Evolutionary conservation across 2,113 vertebrate species (phyloP), one percentile per base, ranked within the genome.

Genomic region (Hemibagrus wyckioides): DNA sequence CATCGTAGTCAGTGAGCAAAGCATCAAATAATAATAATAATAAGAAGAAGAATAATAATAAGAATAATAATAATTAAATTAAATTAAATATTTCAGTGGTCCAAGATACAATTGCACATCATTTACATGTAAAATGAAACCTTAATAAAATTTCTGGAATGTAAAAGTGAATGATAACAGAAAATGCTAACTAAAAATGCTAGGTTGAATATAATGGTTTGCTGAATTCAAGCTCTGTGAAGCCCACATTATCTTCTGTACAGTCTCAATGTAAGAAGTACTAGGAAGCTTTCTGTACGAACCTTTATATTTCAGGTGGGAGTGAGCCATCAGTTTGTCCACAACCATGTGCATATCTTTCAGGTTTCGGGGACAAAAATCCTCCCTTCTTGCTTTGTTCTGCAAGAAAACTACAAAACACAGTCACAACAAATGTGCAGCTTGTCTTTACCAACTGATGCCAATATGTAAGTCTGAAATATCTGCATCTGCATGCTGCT

Each of bases 221-320:
- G 28, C 59, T 63, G 59, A n/a, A 63, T 28, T 63, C 59, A n/a
- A 11, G 9, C 10, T n/a, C 9, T n/a, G 9, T 63, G 59, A 56
- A 56, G 54, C 15, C 2, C 54, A 56, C 23, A 0, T 61, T 39
- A 28, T 41, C 3, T 10, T 36, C 67, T 69, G 63, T 65, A 11
- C 11, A 65, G 10, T 2, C 1, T 7, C 4, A 50, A 36, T 39
- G 11, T 59, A 4, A 82, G 21, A 28, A 41, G 39, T 67, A 14
- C 23, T 41, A n/a, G 17, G 41, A 23, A 21, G 36, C 23, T n/a
- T 23, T 25, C 82, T 1, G 19, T 11, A 84, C 80, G 4, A 44
- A 95, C 97, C 97, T 95, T 97, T 97, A 85, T 97, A 98, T 75
- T 97, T 97, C 80, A 98, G 93, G 90, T 97, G 97, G 14, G 97